These are phyloP conservation scores for Caenorhabditis wallacei DNA, from an alignment of 2,888 invertebrate genomes.

Conservation along the genomic window DNA sequence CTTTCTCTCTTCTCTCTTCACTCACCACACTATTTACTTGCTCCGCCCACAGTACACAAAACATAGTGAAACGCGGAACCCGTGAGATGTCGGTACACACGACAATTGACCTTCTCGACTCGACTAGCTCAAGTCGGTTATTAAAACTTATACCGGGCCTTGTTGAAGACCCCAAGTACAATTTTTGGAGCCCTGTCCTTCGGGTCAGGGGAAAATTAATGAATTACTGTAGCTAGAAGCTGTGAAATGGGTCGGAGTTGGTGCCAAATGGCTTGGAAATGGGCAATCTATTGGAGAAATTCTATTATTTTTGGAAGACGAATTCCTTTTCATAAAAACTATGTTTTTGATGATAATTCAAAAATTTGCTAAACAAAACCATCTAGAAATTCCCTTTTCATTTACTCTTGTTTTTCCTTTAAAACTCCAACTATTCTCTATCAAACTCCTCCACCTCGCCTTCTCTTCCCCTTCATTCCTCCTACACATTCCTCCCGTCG, in stretches of 20 bases:
- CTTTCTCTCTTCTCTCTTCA: constrained; percentile 1
- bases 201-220: constrained; percentile 20
- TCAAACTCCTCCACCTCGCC: not conserved
- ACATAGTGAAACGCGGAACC: constrained; percentile 28
- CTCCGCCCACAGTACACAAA: constrained; percentile 38
- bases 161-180: constrained; percentile 42
- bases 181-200: constrained; percentile 45
- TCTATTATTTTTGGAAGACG: no score
- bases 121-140: not conserved
- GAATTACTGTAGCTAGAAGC: not conserved
- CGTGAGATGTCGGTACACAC: constrained; percentile 35
- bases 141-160: constrained; percentile 30
- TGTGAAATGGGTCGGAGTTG: no score
- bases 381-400: no score
- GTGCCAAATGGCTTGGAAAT: no score
- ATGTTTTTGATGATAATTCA: no score
- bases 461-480: not conserved
- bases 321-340: no score
- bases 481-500: no score
- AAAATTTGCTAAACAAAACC: no score
- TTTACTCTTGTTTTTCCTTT: no score
- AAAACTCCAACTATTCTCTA: not conserved
- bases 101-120: not conserved
- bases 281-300: no score
- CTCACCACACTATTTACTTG: not conserved